A percentile compares a stretch with the other conserved stretches of the same genome.
Conservation (phyloP, 2,888 invertebrate genomes). For the Cephonodes hylas region DNA sequence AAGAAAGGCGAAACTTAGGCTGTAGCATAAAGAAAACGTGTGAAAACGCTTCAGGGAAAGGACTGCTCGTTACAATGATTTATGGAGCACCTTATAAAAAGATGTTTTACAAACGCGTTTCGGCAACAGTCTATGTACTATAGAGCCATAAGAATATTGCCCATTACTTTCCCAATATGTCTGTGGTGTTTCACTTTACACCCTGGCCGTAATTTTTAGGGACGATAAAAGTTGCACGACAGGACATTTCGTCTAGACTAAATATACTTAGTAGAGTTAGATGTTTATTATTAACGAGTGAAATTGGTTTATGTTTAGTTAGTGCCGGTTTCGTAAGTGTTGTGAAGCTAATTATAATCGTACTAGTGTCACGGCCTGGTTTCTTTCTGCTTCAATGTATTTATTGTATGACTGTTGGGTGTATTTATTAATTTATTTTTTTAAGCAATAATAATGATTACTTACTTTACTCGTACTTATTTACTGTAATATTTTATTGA, state of each 20-base stretch:
- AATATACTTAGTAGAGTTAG: background rate
- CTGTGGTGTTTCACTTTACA: constrained; percentile 15
- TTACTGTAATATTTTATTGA: no score
- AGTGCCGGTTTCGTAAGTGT: background rate
- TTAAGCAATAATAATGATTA: no score
- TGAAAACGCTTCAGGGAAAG: constrained; percentile 59
- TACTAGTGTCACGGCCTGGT: no score
- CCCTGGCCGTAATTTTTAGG: constrained; percentile 7
- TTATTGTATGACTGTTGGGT: no score
- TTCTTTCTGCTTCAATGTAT: no score
- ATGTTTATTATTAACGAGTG: background rate
- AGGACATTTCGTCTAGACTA: constrained; percentile 1
- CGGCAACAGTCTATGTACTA: constrained; percentile 43
- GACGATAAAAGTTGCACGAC: constrained; percentile 9
- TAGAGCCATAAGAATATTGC: constrained; percentile 50
- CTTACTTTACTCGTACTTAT: no score
- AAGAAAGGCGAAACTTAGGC: constrained; percentile 19
- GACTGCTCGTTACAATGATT: constrained; percentile 71
- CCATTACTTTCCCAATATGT: constrained; percentile 38
- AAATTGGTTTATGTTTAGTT: background rate
- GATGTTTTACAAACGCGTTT: constrained; percentile 49
- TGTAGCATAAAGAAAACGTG: constrained; percentile 53
- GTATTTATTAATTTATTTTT: no score
- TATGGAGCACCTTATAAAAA: constrained; percentile 60
- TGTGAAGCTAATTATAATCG: background rate